These are phyloP conservation scores for Helleia helle DNA, from an alignment of 2,888 invertebrate genomes.

Conservation along the genomic window DNA sequence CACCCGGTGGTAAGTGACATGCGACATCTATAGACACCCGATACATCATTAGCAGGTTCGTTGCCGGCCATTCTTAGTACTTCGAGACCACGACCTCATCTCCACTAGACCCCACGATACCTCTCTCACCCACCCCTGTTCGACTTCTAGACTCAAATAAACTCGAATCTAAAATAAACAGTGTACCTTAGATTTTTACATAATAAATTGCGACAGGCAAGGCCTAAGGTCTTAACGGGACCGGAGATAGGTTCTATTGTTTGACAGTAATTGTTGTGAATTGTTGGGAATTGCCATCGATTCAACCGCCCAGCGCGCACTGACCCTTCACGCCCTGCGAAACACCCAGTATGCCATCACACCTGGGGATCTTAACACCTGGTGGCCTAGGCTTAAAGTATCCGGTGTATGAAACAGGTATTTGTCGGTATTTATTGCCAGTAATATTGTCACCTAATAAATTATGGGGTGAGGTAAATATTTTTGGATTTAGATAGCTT, in stretches of 20 bases:
- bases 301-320: slow-evolving; percentile 13
- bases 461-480: slow-evolving; percentile 1
- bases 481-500: slow-evolving; percentile 3
- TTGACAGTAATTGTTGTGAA: slow-evolving; percentile 64
- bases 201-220: slow-evolving; percentile 13
- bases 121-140: too few species aligned
- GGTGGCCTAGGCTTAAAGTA: neutral
- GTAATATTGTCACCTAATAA: slow-evolving; percentile 9
- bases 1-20: too few species aligned
- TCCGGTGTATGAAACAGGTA: slow-evolving; percentile 8
- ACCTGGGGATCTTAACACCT: neutral
- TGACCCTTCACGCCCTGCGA: slow-evolving; percentile 8
- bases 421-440: slow-evolving; percentile 14
- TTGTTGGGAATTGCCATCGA: slow-evolving; percentile 29
- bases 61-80: too few species aligned
- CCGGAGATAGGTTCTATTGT: slow-evolving; percentile 45
- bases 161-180: too few species aligned
- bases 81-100: too few species aligned
- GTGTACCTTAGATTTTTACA: slow-evolving; percentile 14
- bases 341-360: neutral
- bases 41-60: too few species aligned
- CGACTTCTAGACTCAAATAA: too few species aligned
- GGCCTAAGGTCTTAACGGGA: slow-evolving; percentile 45
- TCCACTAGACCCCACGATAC: too few species aligned
- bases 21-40: too few species aligned